Conservation (phyloP, 1,140 invertebrate species). For the Triops cancriformis region DNA sequence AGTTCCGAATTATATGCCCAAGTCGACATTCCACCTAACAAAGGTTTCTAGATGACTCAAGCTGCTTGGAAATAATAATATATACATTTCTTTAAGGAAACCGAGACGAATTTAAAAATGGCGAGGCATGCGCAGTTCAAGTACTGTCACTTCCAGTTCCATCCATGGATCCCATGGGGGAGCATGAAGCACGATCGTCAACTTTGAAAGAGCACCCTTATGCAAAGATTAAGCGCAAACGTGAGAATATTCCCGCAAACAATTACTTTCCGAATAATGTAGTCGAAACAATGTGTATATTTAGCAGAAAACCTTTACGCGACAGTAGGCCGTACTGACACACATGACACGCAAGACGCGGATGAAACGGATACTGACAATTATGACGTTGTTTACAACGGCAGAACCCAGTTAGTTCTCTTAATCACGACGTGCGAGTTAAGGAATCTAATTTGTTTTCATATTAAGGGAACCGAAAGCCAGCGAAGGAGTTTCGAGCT, state of each 20-base stretch:
- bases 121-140: not conserved
- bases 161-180: not conserved
- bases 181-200: not conserved
- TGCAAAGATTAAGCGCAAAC: slow-evolving; percentile 26
- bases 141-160: not conserved
- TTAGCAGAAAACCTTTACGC: slow-evolving; percentile 25
- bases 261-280: not conserved
- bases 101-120: not conserved
- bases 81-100: not conserved
- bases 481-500: not conserved
- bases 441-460: not conserved
- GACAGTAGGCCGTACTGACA: slow-evolving; percentile 21
- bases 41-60: not conserved
- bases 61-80: not conserved
- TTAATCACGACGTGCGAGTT: not conserved
- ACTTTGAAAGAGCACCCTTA: slow-evolving; percentile 17
- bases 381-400: slow-evolving; percentile 25
- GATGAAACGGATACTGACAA: slow-evolving; percentile 27
- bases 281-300: not conserved
- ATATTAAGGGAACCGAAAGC: not conserved
- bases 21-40: slow-evolving; percentile 8
- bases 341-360: slow-evolving; percentile 18
- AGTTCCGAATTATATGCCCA: slow-evolving; percentile 26
- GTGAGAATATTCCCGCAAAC: not conserved
- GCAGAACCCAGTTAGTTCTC: not conserved